Percentiles rank a stretch among this genome's conserved stretches.
Conservation (phyloP, 2,888 invertebrate genomes). For the Acronicta leporina region DNA sequence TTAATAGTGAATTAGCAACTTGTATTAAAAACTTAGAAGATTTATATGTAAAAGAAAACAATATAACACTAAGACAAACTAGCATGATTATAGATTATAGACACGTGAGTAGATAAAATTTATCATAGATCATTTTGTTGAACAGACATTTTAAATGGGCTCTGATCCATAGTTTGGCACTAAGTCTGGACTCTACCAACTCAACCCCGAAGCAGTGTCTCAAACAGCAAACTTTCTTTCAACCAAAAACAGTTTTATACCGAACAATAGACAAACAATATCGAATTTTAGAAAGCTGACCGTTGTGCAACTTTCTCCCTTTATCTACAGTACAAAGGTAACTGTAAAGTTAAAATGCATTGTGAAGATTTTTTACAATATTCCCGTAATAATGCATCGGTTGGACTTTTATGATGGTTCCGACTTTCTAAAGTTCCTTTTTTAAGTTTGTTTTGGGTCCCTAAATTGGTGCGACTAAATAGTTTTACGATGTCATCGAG, state of each 20-base stretch:
- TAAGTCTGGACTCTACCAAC: conserved; percentile 19
- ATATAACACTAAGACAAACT: too few species aligned
- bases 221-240: conserved; percentile 62
- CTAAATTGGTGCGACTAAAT: conserved; percentile 53
- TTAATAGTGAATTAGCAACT: too few species aligned
- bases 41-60: too few species aligned
- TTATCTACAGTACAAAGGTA: conserved; percentile 82
- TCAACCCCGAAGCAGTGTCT: conserved; percentile 31
- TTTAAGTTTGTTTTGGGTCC: conserved; percentile 67
- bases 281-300: conserved; percentile 85
- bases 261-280: conserved; percentile 73
- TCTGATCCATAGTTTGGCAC: conserved; percentile 15
- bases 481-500: conserved; percentile 51
- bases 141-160: not conserved
- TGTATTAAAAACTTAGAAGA: too few species aligned
- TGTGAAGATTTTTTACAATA: conserved; percentile 72
- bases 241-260: conserved; percentile 62
- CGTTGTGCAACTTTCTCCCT: conserved; percentile 87
- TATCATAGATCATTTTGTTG: not conserved
- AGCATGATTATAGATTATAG: too few species aligned
- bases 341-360: conserved; percentile 77
- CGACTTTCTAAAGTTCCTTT: conserved; percentile 65
- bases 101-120: not conserved
- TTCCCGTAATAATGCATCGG: conserved; percentile 65
- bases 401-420: conserved; percentile 59